These are phyloP conservation scores for Gasterosteus nipponicus DNA, from an alignment of 2,113 vertebrate genomes.

Conservation along the genomic window DNA sequence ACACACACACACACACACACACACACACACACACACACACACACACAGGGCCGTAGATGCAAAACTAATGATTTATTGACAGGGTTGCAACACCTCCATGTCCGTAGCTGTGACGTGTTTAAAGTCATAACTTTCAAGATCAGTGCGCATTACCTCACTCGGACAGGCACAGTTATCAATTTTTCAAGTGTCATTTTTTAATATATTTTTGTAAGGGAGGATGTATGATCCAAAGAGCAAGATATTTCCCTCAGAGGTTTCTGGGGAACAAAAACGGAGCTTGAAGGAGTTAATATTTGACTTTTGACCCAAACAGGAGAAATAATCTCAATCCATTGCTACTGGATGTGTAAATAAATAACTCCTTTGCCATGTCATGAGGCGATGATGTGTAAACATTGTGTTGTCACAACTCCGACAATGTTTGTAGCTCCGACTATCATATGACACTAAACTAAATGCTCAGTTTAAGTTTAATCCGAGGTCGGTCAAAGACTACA, in stretches of 20 bases:
- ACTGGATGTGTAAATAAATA: neutral
- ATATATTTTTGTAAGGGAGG: neutral
- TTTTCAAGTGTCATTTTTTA: neutral
- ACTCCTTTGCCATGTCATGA: neutral
- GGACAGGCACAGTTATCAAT: neutral
- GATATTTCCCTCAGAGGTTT: neutral
- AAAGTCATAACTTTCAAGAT: neutral
- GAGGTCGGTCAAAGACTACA: constrained; percentile 1
- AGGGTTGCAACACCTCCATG: neutral
- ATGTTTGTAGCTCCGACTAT: neutral
- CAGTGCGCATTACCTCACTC: neutral
- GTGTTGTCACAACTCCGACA: neutral
- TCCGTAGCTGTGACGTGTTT: neutral
- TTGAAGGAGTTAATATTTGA: neutral
- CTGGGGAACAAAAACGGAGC: neutral
- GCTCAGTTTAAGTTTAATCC: neutral
- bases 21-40: neutral
- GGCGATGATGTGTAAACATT: neutral
- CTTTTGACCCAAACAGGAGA: neutral
- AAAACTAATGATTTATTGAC: neutral
- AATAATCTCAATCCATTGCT: neutral
- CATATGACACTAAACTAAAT: neutral
- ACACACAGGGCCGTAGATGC: neutral
- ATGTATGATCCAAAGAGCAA: neutral
- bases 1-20: neutral